A percentile compares a stretch with the other conserved stretches of the same genome.
Evolutionary conservation across 2,113 vertebrate species (phyloP).

Genomic region (Grantiella picta): DNA sequence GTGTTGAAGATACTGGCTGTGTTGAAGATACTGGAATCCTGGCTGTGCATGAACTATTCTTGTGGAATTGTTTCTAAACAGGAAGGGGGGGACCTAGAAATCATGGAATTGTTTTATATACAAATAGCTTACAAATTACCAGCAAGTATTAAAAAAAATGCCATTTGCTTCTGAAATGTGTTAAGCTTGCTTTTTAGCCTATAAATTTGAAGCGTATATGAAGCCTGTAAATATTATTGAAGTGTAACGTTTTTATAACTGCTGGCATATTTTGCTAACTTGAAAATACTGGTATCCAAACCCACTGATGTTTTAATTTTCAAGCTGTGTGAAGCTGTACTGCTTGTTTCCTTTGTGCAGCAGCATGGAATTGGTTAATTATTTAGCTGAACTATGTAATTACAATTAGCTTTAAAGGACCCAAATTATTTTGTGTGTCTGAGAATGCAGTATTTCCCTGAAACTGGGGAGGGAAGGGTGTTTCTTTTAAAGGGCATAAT

Average conservation of each 20-base stretch:
- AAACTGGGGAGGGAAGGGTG: neutral
- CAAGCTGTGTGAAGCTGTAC: neutral
- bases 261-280: neutral
- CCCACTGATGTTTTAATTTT: neutral
- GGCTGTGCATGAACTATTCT: neutral
- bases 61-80: neutral
- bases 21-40: neutral
- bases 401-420: neutral
- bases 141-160: neutral
- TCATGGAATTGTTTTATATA: neutral
- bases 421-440: neutral
- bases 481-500: neutral
- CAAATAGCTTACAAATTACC: neutral
- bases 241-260: neutral
- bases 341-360: slow-evolving; percentile 12
- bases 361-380: slow-evolving; percentile 9
- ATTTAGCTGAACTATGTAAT: slow-evolving; percentile 30
- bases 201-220: neutral
- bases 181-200: neutral
- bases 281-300: neutral
- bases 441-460: neutral
- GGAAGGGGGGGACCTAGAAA: neutral
- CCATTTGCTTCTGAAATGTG: neutral
- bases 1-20: neutral
- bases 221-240: neutral